Conservation (phyloP, 2,888 invertebrate genomes). For the Apocheima hispidaria region DNA sequence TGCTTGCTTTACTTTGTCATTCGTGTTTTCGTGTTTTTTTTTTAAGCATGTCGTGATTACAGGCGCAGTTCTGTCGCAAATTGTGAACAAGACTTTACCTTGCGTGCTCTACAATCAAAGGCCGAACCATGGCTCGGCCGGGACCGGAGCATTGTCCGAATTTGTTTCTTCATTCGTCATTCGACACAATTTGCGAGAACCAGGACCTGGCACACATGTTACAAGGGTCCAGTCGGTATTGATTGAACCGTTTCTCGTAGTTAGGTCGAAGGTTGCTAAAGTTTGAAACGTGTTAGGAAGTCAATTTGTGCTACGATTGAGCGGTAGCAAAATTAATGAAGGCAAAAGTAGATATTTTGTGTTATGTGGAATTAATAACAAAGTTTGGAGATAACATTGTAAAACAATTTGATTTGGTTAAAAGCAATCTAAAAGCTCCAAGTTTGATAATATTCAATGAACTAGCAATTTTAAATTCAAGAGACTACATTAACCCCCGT, state of each 20-base stretch:
- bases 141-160: slow-evolving; percentile 45
- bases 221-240: slow-evolving; percentile 39
- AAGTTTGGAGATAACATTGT: no score
- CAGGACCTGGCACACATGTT: slow-evolving; percentile 18
- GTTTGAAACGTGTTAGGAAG: slow-evolving; percentile 20
- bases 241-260: slow-evolving; percentile 36
- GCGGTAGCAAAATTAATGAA: slow-evolving; percentile 10
- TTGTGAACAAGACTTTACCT: slow-evolving; percentile 29
- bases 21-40: no score
- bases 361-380: no score
- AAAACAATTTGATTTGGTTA: slow-evolving; percentile 28
- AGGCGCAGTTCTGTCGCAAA: neutral
- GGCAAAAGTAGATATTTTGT: no score
- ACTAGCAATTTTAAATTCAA: slow-evolving; percentile 43
- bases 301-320: slow-evolving; percentile 24
- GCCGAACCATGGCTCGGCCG: slow-evolving; percentile 46
- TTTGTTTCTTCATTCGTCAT: slow-evolving; percentile 63
- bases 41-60: no score
- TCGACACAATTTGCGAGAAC: slow-evolving; percentile 47
- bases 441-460: slow-evolving; percentile 62
- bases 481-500: slow-evolving; percentile 41
- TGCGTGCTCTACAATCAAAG: slow-evolving; percentile 59
- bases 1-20: no score
- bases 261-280: slow-evolving; percentile 10
- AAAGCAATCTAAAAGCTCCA: slow-evolving; percentile 41